These are phyloP conservation scores for Phycodurus eques DNA, from an alignment of 2,113 vertebrate genomes.

Conservation along the genomic window DNA sequence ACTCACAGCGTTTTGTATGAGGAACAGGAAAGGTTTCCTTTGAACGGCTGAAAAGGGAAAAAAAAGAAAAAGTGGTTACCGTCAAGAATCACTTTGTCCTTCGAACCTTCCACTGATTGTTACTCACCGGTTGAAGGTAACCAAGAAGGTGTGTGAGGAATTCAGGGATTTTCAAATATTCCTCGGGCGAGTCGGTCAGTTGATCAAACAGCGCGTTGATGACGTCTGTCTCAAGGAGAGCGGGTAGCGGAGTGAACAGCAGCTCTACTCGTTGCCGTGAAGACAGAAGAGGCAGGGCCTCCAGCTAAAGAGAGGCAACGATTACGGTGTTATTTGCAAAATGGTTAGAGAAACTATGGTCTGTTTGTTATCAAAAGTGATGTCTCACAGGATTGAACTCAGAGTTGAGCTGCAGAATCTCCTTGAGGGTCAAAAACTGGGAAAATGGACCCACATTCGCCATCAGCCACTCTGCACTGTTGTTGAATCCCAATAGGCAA, in stretches of 20 bases:
- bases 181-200: constrained; percentile 23
- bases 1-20: constrained; percentile 62
- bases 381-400: constrained; percentile 58
- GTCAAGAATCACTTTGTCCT: background rate
- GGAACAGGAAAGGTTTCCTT: constrained; percentile 56
- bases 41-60: constrained; percentile 12
- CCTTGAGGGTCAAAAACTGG: constrained; percentile 14
- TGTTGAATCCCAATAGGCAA: constrained; percentile 46
- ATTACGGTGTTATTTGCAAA: background rate
- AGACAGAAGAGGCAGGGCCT: constrained; percentile 45
- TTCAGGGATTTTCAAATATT: constrained; percentile 11
- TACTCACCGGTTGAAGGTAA: constrained; percentile 36
- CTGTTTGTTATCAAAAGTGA: background rate
- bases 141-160: constrained; percentile 40
- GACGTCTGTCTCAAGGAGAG: constrained; percentile 17
- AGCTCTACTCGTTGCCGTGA: constrained; percentile 55
- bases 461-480: constrained; percentile 55
- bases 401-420: constrained; percentile 53
- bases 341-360: background rate
- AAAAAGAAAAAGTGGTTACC: constrained; percentile 1
- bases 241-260: constrained; percentile 34
- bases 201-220: constrained; percentile 52
- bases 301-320: constrained; percentile 41
- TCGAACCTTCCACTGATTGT: background rate
- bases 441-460: constrained; percentile 62